Evolutionary conservation across 92 coral and sea anemone genomes (phyloP), one percentile per base, ranked within the genome.

Genomic region (Umimayanthus chanpuru): DNA sequence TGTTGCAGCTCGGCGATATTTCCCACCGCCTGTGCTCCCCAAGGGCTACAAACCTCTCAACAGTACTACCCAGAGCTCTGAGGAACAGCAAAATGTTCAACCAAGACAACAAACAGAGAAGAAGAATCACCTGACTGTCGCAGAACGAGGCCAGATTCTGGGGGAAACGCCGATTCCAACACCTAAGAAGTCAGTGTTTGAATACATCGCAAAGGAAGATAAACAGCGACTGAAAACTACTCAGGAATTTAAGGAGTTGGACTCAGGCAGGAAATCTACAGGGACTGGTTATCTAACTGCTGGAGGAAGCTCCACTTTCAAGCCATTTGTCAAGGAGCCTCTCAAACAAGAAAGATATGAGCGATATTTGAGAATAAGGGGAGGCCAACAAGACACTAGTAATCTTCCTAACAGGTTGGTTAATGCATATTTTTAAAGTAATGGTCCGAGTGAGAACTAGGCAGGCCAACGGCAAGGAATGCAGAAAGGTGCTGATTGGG

Each of bases 341-440:
- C 95, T 92, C 23, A 96, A 96, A 61, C 99, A 95, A 81, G 98
- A 93, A 6, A 91, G 99, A 53, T 97, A 97, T 66, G 97, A 97
- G 28, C 92, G 81, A 21, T 97, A 89, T 41, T 70, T 97, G 90
- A 92, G 88, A 14, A 73, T 85, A 20, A 86, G 89, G 36, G 81
- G 76, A 61, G 88, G 89, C 61, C 91, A 85, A 41, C 85, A 86
- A 20, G 88, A 64, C 36, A 81, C 92, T 25, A 53, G 80, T 44
- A 61, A 58, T 40, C 78, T 79, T 14, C 87, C 80, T 53, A 95
- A 92, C 85, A 89, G 94, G 96, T 90, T 74, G 90, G 93, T 85
- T 29, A 20, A 18, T 76, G 40, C 44, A 18, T 10, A 11, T 7
- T 47, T 0, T n/a, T n/a, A n/a, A 47, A 6, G 7, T 32, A 32